These are phyloP conservation scores for Campoplex nolae DNA, from an alignment of 2,888 invertebrate species.

Conservation along the genomic window DNA sequence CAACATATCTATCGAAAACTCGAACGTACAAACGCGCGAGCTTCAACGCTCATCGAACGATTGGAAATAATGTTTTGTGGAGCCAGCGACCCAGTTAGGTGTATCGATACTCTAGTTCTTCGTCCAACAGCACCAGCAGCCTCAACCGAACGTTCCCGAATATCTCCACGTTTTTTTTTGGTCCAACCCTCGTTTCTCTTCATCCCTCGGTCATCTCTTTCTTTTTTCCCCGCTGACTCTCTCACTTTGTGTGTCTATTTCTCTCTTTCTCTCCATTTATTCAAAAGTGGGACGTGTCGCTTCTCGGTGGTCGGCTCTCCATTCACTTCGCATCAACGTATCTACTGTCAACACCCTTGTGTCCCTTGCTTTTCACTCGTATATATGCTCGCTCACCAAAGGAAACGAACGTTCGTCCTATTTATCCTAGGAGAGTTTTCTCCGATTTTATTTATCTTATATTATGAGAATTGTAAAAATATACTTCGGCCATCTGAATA, in stretches of 20 bases:
- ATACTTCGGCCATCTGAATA: background rate
- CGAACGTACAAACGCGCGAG: slow-evolving; percentile 39
- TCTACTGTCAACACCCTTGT: slow-evolving; percentile 50
- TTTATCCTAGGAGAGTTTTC: background rate
- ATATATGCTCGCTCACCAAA: background rate
- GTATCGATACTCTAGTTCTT: slow-evolving; percentile 61
- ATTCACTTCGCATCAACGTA: slow-evolving; percentile 58
- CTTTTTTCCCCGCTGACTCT: slow-evolving; percentile 23
- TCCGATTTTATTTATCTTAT: background rate
- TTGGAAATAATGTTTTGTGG: slow-evolving; percentile 65
- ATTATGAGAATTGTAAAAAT: background rate
- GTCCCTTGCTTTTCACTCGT: slow-evolving; percentile 29
- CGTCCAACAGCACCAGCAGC: slow-evolving; percentile 43
- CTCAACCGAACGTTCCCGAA: slow-evolving; percentile 52
- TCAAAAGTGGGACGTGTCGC: slow-evolving; percentile 61
- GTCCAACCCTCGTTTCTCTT: slow-evolving; percentile 19
- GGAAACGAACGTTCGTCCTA: slow-evolving; percentile 2
- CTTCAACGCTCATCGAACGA: slow-evolving; percentile 58
- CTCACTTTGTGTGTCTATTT: slow-evolving; percentile 13
- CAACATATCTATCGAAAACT: slow-evolving; percentile 46
- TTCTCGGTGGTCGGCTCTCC: slow-evolving; percentile 58
- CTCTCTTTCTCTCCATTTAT: slow-evolving; percentile 52
- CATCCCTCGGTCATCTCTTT: slow-evolving; percentile 19
- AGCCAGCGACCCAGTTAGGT: slow-evolving; percentile 67
- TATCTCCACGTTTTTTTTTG: slow-evolving; percentile 45